Base-by-base conservation (phyloP, 2,113 vertebrate species). In the Theristicus caerulescens region DNA sequence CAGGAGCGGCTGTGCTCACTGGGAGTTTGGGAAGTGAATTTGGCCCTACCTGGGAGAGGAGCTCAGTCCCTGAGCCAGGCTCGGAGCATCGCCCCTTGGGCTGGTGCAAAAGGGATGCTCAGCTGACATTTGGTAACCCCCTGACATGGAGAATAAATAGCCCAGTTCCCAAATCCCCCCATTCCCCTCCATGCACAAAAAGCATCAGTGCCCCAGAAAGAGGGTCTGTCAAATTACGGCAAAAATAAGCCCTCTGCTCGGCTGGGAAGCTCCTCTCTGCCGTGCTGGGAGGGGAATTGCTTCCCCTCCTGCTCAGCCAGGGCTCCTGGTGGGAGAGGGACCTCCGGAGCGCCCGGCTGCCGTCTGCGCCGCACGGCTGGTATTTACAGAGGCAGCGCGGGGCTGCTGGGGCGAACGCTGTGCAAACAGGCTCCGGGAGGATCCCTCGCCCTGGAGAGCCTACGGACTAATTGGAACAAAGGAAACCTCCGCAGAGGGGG, bases 401-500 rank as follows among this genome's bases (percentile, higher is more conserved):
- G 93, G 95, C 96, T 96, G 94, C 94, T 90, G 91, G 89, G 93
- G 93, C 89, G 47, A 78, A 32, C 16, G 26, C 90, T 96, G 92
- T 79, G 96, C 93, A 94, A 97, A 94, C 91, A 96, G 59, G 81
- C 69, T 62, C 57, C 5, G 12, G 80, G 84, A 95, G 84, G 47
- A 90, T 91, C 87, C 85, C 61, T 64, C 20, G 34, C 86, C 69
- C 72, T 12, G 78, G 47, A 86, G 62, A 70, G 67, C 88, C 82
- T 38, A 9, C 3, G 8, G 54, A 36, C 79, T 91, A 9, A 14
- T 32, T 7, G 65, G 44, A 81, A 79, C 82, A 91, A 79, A 94
- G 83, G 79, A 86, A 91, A 94, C 67, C 83, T 66, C 77, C 18
- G 3, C 62, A 66, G 64, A 51, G 36, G 27, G 49, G 10, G 44